phyloP scores from a whole-genome alignment of 2,113 vertebrate genomes.

The Leptobrachium ailaonicum region DNA sequence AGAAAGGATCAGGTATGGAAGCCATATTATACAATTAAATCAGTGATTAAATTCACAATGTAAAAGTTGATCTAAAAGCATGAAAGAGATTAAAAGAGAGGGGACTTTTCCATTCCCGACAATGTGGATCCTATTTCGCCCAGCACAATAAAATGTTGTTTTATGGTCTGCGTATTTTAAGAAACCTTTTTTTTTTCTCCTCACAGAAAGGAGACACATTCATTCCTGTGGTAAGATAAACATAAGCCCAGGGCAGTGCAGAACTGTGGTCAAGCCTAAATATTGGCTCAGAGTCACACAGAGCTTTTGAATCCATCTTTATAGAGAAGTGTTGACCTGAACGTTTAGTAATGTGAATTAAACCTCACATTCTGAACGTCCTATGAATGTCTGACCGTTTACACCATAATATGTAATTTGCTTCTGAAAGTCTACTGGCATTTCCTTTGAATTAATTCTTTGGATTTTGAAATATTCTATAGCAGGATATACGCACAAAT shows the following conservation, averaged over 20 bases:
- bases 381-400: too few species aligned
- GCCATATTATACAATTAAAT: too few species aligned
- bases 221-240: constrained; percentile 40
- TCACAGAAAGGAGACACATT: constrained; percentile 30
- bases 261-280: constrained; percentile 28
- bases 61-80: too few species aligned
- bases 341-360: constrained; percentile 3
- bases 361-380: constrained; percentile 9
- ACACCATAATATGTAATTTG: too few species aligned
- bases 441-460: too few species aligned
- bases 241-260: constrained; percentile 24
- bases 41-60: too few species aligned
- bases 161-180: constrained; percentile 46
- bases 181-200: constrained; percentile 33
- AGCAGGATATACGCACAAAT: too few species aligned
- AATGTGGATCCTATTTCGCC: constrained; percentile 16
- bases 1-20: too few species aligned
- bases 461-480: too few species aligned
- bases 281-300: constrained; percentile 24
- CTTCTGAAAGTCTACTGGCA: too few species aligned
- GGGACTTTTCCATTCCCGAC: constrained; percentile 1
- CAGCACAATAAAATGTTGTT: constrained; percentile 37
- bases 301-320: constrained; percentile 26
- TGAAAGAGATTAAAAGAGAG: not conserved
- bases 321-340: constrained; percentile 32